These are phyloP conservation scores for Metaphire vulgaris DNA, from an alignment of 1,140 invertebrate genomes.

Conservation along the genomic window DNA sequence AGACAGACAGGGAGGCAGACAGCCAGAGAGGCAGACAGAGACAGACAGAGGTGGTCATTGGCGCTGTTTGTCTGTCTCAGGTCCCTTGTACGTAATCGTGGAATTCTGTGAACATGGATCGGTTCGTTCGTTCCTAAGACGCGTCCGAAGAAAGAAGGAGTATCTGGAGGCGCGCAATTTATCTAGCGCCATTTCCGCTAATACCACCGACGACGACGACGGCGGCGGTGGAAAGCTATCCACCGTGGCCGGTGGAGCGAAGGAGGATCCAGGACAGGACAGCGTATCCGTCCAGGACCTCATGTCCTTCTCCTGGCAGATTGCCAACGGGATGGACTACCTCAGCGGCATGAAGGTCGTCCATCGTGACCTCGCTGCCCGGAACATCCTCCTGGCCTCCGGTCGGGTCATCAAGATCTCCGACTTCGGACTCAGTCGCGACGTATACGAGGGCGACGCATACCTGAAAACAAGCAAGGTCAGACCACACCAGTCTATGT, in stretches of 20 bases:
- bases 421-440: conserved; percentile 85
- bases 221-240: no score
- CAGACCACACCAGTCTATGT: conserved; percentile 15
- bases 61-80: no score
- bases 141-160: conserved; percentile 19
- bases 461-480: conserved; percentile 92
- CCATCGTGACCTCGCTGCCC: conserved; percentile 86
- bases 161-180: not conserved
- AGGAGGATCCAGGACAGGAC: not conserved
- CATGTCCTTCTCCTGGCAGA: conserved; percentile 77
- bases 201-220: no score
- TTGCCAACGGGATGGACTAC: conserved; percentile 91
- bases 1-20: no score
- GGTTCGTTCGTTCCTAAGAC: conserved; percentile 57
- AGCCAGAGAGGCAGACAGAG: no score
- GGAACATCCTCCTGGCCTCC: conserved; percentile 89
- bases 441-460: conserved; percentile 93
- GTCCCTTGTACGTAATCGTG: conserved; percentile 71
- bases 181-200: not conserved
- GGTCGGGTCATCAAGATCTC: conserved; percentile 83
- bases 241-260: not conserved
- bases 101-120: conserved; percentile 76
- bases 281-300: conserved; percentile 58
- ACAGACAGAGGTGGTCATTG: no score
- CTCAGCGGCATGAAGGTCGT: conserved; percentile 89